Base-by-base conservation (phyloP, 1,140 invertebrate species). In the Sinella curviseta region DNA sequence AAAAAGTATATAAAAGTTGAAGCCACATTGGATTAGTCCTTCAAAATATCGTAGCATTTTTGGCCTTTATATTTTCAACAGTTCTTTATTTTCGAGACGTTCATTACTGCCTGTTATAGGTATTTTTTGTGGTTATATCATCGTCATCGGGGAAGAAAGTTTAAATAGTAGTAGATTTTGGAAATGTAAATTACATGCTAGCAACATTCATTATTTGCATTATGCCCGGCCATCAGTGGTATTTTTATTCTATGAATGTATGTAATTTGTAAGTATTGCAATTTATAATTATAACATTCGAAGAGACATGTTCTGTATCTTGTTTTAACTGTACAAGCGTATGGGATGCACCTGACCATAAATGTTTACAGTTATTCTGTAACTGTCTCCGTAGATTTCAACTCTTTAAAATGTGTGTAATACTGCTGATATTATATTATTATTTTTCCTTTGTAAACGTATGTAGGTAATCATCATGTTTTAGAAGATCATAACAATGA, bases 201-300 rank as follows among this genome's bases (percentile, higher is more conserved):
- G 24, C n/a, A 8, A 31, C n/a, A 31, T 70, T 70, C 30, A 14
- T 14, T 70, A 70, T 70, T 70, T 70, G 65, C 65, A 70, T 30
- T 70, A 70, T 70, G 65, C 57, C 65, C 65, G 65, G 65, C 65
- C 65, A 70, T 31, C 65, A 70, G n/a, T n/a, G n/a, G n/a, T 70
- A 31, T 14, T 33, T 8, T 4, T 33, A 70, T 60, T 4, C 24
- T 24, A n/a, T 8, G 8, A 60, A 14, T 26, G 55, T 24, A 60
- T n/a, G 24, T 26, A 60, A 60, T n/a, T 8, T 60, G 24, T 17
- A 26, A 17, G 55, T 60, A 60, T 8, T 14, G 3, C 12, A 17
- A 60, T n/a, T n/a, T n/a, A n/a, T n/a, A n/a, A n/a, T n/a, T n/a
- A n/a, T n/a, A n/a, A n/a, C n/a, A n/a, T n/a, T n/a, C n/a, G n/a